phyloP scores from a whole-genome alignment of 2,113 vertebrate genomes.

The Naja naja region DNA sequence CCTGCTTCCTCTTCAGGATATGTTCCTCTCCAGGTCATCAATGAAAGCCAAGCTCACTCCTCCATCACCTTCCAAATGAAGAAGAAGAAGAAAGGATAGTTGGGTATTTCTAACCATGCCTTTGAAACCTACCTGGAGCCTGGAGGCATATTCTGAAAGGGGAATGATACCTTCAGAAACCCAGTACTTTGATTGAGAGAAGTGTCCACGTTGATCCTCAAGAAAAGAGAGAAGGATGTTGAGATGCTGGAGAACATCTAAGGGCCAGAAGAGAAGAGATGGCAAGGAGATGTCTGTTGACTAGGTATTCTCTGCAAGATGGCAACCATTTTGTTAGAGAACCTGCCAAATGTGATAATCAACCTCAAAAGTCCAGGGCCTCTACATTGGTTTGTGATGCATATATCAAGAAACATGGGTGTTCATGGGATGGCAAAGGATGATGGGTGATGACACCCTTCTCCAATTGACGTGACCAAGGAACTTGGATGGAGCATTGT shows the following conservation, averaged over 20 bases:
- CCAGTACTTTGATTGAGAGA: not conserved
- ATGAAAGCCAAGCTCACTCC: not conserved
- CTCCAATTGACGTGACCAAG: not conserved
- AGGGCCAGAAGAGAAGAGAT: not conserved
- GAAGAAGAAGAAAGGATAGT: not conserved
- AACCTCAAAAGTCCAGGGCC: not conserved
- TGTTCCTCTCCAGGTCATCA: not conserved
- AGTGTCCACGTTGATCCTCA: not conserved
- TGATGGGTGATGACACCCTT: not conserved
- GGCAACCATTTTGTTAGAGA: not conserved
- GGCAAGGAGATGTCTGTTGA: not conserved
- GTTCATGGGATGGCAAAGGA: not conserved
- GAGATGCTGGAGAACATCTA: not conserved
- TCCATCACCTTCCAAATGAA: not conserved
- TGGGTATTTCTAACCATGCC: not conserved
- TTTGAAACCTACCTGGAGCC: not conserved
- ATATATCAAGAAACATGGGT: not conserved
- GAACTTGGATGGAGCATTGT: not conserved
- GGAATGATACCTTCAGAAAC: not conserved
- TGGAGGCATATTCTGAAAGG: not conserved
- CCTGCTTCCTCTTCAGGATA: not conserved
- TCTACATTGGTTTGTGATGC: not conserved
- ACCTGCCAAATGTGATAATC: not conserved
- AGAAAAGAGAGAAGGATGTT: not conserved
- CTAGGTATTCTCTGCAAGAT: not conserved